These are phyloP conservation scores for Montipora foliosa DNA, from an alignment of 64 coral and sea anemone genomes.

Conservation along the genomic window DNA sequence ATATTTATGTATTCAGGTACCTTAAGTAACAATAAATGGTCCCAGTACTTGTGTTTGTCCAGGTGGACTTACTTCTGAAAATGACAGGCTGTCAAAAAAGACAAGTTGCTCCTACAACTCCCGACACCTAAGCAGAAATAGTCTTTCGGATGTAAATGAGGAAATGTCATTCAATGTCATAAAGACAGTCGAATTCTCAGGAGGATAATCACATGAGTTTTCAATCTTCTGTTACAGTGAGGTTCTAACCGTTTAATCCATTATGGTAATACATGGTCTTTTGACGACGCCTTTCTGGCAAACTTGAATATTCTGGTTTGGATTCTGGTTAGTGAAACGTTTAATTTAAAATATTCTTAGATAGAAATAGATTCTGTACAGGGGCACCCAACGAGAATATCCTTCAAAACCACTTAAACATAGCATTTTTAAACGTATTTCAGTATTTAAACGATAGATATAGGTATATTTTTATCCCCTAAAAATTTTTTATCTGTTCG, in stretches of 20 bases:
- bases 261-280: not conserved
- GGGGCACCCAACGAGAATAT: no score
- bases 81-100: not conserved
- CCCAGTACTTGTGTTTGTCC: not conserved
- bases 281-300: not conserved
- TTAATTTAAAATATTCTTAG: no score
- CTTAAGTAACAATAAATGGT: not conserved
- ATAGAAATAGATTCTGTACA: no score
- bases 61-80: not conserved
- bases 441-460: no score
- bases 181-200: not conserved
- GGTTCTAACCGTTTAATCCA: not conserved
- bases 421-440: no score
- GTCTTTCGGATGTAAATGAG: not conserved
- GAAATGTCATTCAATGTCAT: not conserved
- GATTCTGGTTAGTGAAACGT: no score
- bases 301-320: no score
- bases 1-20: not conserved
- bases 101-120: not conserved
- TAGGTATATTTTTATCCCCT: no score
- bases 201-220: not conserved
- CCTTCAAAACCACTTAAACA: no score
- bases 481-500: no score
- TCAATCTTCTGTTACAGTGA: not conserved
- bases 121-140: not conserved